These are phyloP conservation scores for Choreutis nemorana DNA, from an alignment of 2,888 invertebrate species.

Conservation along the genomic window DNA sequence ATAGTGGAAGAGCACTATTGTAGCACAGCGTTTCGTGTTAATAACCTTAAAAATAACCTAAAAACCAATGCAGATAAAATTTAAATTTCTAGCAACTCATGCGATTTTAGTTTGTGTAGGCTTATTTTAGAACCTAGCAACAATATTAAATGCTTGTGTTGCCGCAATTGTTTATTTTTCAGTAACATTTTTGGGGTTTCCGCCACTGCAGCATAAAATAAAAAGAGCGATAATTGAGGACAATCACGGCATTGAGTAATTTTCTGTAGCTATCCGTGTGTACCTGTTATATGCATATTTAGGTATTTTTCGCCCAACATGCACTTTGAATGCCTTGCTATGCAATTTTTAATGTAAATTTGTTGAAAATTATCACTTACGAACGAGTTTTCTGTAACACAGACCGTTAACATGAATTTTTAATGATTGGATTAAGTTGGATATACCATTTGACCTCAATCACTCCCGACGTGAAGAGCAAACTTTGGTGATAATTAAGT, in stretches of 20 bases:
- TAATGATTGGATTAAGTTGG: too few relatives aligned
- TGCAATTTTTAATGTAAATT: slow-evolving; percentile 15
- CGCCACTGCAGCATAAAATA: slow-evolving; percentile 2
- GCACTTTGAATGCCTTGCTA: slow-evolving; percentile 5
- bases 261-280: slow-evolving; percentile 13
- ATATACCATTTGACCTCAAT: too few relatives aligned
- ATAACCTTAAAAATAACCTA: too few relatives aligned
- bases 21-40: too few relatives aligned
- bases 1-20: too few relatives aligned
- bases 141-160: slow-evolving; percentile 2
- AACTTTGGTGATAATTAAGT: too few relatives aligned
- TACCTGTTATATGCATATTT: slow-evolving; percentile 13
- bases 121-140: too few relatives aligned
- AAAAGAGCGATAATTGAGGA: slow-evolving; percentile 13
- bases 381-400: slow-evolving; percentile 2
- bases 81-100: too few relatives aligned
- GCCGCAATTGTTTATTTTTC: slow-evolving; percentile 1
- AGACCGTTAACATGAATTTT: too few relatives aligned
- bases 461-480: too few relatives aligned
- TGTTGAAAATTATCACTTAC: slow-evolving; percentile 2
- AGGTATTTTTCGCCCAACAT: background rate
- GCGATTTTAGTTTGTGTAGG: too few relatives aligned
- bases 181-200: slow-evolving; percentile 1
- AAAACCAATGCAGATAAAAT: too few relatives aligned
- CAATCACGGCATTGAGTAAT: slow-evolving; percentile 21